Conservation (phyloP, 1,140 invertebrate species). For the Ceratosolen fusciceps region DNA sequence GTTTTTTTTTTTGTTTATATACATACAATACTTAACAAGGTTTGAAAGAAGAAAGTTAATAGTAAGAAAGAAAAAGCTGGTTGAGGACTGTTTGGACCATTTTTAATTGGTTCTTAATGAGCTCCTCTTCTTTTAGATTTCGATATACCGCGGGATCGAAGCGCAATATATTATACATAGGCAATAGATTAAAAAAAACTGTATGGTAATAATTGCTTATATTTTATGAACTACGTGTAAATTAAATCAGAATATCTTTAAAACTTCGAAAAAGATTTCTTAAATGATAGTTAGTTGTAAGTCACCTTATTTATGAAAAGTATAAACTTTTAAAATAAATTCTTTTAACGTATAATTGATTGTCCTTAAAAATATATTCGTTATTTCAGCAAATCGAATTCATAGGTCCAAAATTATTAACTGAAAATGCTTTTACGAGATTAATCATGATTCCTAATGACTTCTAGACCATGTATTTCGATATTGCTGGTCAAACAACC, state of each 20-base stretch:
- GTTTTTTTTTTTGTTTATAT: neutral
- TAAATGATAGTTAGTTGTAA: neutral
- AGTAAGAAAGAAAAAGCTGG: conserved; percentile 53
- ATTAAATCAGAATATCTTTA: conserved; percentile 23
- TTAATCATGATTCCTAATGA: neutral
- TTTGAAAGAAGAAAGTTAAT: conserved; percentile 46
- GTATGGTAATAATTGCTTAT: neutral
- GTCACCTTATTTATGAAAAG: too few species aligned
- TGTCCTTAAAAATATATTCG: too few species aligned
- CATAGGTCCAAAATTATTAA: neutral
- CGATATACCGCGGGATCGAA: neutral
- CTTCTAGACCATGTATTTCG: conserved; percentile 5
- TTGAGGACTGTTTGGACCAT: conserved; percentile 69
- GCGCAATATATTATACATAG: conserved; percentile 9
- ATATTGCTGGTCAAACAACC: neutral
- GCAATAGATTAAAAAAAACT: neutral
- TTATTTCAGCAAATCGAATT: neutral
- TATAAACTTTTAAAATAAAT: too few species aligned
- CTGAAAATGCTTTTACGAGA: neutral
- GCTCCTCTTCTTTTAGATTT: conserved; percentile 31
- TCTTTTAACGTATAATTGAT: too few species aligned
- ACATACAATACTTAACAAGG: conserved; percentile 24
- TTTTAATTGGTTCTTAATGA: conserved; percentile 60
- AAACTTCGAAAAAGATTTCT: conserved; percentile 45
- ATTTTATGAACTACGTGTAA: neutral